Evolutionary conservation across 2,888 invertebrate genomes (phyloP).

Genomic region (Polia nebulosa): DNA sequence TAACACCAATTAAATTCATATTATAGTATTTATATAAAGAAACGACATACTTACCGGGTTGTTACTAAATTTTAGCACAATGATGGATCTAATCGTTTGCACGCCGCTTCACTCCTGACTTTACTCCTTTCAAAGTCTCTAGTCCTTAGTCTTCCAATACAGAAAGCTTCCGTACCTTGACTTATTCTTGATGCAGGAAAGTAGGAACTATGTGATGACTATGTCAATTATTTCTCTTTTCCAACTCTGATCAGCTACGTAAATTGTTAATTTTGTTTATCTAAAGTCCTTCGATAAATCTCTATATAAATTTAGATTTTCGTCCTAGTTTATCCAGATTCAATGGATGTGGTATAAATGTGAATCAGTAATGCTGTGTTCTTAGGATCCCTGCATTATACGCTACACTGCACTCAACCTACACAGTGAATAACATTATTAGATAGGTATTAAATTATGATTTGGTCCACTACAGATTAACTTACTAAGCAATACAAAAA

Average conservation of each 20-base stretch:
- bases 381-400: slow-evolving; percentile 83
- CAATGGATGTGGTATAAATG: slow-evolving; percentile 88
- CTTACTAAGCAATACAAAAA: slow-evolving; percentile 27
- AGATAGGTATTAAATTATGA: slow-evolving; percentile 31
- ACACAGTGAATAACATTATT: slow-evolving; percentile 43
- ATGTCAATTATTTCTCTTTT: slow-evolving; percentile 90
- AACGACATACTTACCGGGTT: slow-evolving; percentile 76
- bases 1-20: slow-evolving; percentile 88
- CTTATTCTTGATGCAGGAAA: slow-evolving; percentile 85
- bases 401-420: slow-evolving; percentile 80
- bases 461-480: slow-evolving; percentile 30
- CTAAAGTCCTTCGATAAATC: slow-evolving; percentile 75
- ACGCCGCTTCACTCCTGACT: slow-evolving; percentile 79
- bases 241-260: slow-evolving; percentile 81
- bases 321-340: slow-evolving; percentile 84
- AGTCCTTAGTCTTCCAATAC: slow-evolving; percentile 89
- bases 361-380: slow-evolving; percentile 87
- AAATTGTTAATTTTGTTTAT: slow-evolving; percentile 69
- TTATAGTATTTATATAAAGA: slow-evolving; percentile 80
- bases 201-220: slow-evolving; percentile 90
- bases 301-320: slow-evolving; percentile 81
- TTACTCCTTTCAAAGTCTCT: slow-evolving; percentile 74
- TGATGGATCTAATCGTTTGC: slow-evolving; percentile 81
- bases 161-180: slow-evolving; percentile 84
- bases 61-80: slow-evolving; percentile 82